Evolutionary conservation across 2,113 vertebrate species (phyloP).

Genomic region (Camelus dromedarius): DNA sequence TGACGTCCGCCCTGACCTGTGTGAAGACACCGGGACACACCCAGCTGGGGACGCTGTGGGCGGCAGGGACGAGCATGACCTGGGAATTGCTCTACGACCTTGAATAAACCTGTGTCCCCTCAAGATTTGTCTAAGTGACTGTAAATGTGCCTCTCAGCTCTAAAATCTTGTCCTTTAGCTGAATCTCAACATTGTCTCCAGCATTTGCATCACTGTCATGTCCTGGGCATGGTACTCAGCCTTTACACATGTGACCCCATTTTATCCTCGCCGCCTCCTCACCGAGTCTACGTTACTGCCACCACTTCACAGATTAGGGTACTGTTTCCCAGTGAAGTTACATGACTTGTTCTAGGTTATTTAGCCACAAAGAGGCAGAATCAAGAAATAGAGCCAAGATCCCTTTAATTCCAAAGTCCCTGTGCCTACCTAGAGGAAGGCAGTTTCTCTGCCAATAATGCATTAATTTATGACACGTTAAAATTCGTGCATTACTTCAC

Average conservation of each 20-base stretch:
- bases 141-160: background rate
- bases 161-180: background rate
- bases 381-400: background rate
- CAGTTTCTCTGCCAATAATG: background rate
- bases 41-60: background rate
- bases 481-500: background rate
- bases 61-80: background rate
- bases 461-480: background rate
- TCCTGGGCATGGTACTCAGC: background rate
- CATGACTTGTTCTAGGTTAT: background rate
- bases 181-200: background rate
- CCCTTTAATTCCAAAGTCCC: background rate
- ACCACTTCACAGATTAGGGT: background rate
- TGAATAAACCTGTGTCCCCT: background rate
- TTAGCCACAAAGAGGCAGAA: background rate
- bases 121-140: background rate
- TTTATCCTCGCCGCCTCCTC: background rate
- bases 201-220: background rate
- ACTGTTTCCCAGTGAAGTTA: background rate
- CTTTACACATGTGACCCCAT: background rate
- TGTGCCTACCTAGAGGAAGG: background rate
- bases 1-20: background rate
- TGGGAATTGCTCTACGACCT: background rate
- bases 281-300: rapidly evolving
- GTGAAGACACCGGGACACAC: background rate